A percentile compares a stretch with the other conserved stretches of the same genome.
phyloP scores from a whole-genome alignment of 2,888 invertebrate species.

The Nomada goodeniana region DNA sequence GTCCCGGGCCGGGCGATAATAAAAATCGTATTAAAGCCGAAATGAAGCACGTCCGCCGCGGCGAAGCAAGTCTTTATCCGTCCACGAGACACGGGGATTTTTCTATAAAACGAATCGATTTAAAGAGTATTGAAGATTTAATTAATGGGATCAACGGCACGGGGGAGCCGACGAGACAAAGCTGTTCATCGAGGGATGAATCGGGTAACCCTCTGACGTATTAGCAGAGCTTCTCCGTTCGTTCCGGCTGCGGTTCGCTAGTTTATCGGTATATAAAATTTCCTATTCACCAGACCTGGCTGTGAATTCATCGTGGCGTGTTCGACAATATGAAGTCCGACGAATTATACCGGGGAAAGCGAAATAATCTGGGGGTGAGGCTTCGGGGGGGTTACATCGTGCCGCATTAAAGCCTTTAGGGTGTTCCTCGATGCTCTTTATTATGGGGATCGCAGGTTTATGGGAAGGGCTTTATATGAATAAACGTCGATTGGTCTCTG shows the following conservation, averaged over 20 bases:
- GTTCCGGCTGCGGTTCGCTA: neutral
- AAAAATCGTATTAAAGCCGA: slow-evolving; percentile 44
- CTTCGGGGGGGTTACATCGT: neutral
- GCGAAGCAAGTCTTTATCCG: neutral
- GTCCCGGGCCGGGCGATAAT: slow-evolving; percentile 33
- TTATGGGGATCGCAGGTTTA: neutral
- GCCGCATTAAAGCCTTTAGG: slow-evolving; percentile 3
- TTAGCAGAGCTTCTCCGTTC: slow-evolving; percentile 34
- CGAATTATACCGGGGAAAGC: slow-evolving; percentile 4
- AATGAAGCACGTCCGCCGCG: neutral
- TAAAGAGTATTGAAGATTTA: slow-evolving; percentile 51
- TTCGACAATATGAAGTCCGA: slow-evolving; percentile 11
- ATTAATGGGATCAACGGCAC: slow-evolving; percentile 46
- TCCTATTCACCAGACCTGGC: slow-evolving; percentile 11
- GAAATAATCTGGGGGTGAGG: slow-evolving; percentile 5
- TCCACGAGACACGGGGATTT: slow-evolving; percentile 27
- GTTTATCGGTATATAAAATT: slow-evolving; percentile 52
- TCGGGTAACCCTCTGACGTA: slow-evolving; percentile 36
- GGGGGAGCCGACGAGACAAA: slow-evolving; percentile 42
- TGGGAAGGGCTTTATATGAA: neutral
- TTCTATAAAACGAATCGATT: slow-evolving; percentile 48
- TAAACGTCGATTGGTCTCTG: neutral
- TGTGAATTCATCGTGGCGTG: slow-evolving; percentile 13
- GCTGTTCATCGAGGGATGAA: slow-evolving; percentile 48
- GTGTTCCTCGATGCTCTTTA: neutral